Percentiles rank a stretch among this genome's conserved stretches.
These are phyloP conservation scores for Triops longicaudatus DNA, from an alignment of 1,140 invertebrate genomes.

Conservation along the genomic window DNA sequence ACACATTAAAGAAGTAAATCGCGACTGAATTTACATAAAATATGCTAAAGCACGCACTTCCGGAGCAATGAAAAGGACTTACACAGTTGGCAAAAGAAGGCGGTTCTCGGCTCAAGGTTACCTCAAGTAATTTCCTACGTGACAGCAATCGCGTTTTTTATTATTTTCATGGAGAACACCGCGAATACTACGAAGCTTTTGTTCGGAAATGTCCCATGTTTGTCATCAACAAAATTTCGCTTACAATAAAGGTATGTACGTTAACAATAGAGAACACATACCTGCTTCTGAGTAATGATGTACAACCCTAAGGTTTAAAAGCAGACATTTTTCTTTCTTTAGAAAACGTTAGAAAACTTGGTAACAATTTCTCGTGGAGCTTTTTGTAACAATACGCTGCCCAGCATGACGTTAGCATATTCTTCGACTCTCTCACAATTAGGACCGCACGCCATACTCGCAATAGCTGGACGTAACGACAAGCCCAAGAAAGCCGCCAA, in stretches of 20 bases:
- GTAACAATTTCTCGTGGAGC: neutral
- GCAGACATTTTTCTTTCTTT: neutral
- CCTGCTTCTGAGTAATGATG: neutral
- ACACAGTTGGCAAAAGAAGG: neutral
- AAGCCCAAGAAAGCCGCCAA: slow-evolving; percentile 1
- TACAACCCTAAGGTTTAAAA: neutral
- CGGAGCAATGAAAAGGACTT: neutral
- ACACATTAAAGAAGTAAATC: neutral
- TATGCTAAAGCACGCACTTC: neutral
- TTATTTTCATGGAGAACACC: neutral
- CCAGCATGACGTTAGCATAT: neutral
- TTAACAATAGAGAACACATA: neutral
- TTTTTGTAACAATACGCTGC: neutral
- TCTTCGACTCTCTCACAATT: neutral
- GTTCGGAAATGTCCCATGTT: neutral
- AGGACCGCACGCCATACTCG: neutral
- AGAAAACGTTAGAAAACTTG: neutral
- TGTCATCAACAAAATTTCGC: neutral
- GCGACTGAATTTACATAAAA: neutral
- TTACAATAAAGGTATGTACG: neutral
- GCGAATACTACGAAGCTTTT: neutral
- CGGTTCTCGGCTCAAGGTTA: neutral
- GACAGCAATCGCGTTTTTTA: neutral
- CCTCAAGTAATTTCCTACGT: neutral
- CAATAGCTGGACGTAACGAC: neutral